Conservation (phyloP, 2,113 vertebrate species). For the Proterorhinus semilunaris region DNA sequence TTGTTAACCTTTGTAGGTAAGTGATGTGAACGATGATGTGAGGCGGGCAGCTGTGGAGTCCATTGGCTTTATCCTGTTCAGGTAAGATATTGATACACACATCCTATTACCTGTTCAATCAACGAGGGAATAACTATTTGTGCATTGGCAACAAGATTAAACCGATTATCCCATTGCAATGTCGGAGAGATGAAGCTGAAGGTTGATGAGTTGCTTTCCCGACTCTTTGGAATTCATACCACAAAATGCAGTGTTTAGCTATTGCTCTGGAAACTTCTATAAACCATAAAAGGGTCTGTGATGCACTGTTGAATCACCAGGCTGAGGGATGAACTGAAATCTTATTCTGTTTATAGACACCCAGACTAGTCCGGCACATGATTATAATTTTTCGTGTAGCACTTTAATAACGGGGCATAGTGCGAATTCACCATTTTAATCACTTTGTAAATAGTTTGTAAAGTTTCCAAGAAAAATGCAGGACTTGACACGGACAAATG, state of each 20-base stretch:
- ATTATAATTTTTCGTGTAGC: too few species aligned
- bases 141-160: too few species aligned
- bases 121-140: too few species aligned
- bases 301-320: constrained; percentile 64
- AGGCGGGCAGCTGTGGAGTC: constrained; percentile 96
- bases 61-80: constrained; percentile 98
- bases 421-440: too few species aligned
- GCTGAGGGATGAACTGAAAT: constrained; percentile 67
- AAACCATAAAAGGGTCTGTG: constrained; percentile 67
- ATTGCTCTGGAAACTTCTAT: constrained; percentile 48
- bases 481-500: too few species aligned
- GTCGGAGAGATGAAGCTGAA: not conserved
- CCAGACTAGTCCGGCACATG: constrained; percentile 30
- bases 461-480: too few species aligned
- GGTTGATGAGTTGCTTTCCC: not conserved
- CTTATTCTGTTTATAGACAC: constrained; percentile 69
- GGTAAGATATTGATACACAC: constrained; percentile 74
- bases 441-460: too few species aligned
- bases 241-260: constrained; percentile 46
- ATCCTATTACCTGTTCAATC: too few species aligned
- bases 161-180: not conserved
- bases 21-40: constrained; percentile 97
- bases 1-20: constrained; percentile 79
- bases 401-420: too few species aligned
- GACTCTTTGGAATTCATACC: not conserved